Percentiles rank a stretch among this genome's conserved stretches.
These are phyloP conservation scores for Cephus spinipes DNA, from an alignment of 2,888 invertebrate genomes.

Conservation along the genomic window DNA sequence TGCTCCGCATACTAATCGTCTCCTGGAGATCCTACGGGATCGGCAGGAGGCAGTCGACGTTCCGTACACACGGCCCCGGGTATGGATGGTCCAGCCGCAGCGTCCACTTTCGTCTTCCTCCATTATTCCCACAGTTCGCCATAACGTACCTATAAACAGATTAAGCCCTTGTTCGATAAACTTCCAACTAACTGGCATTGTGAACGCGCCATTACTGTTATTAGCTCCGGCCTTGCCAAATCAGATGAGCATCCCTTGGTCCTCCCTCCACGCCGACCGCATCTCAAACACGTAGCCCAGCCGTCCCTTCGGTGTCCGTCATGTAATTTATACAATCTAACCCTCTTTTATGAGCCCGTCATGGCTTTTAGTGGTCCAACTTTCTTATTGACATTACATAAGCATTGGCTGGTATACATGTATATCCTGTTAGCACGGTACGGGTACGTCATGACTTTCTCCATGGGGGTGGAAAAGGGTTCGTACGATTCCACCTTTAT, in stretches of 20 bases:
- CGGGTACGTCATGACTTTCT: background rate
- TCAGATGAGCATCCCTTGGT: background rate
- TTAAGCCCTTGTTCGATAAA: background rate
- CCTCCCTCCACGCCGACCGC: background rate
- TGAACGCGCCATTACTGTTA: background rate
- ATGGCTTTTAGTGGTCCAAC: background rate
- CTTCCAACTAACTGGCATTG: background rate
- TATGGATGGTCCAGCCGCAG: background rate
- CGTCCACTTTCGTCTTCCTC: background rate
- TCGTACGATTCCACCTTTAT: background rate
- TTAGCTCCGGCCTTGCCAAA: background rate
- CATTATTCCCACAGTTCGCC: background rate
- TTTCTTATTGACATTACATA: background rate
- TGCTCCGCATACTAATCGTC: conserved; percentile 23
- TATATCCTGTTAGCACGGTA: background rate
- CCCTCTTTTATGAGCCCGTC: background rate
- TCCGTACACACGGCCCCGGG: too few species aligned
- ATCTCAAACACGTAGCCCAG: background rate
- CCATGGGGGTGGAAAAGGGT: background rate
- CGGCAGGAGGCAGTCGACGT: too few species aligned
- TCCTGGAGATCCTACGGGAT: background rate
- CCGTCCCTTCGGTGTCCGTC: background rate
- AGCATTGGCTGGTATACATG: background rate
- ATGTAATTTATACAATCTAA: background rate
- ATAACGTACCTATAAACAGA: background rate